phyloP scores from a whole-genome alignment of 2,888 invertebrate genomes.

The Cyclophora albipunctata region DNA sequence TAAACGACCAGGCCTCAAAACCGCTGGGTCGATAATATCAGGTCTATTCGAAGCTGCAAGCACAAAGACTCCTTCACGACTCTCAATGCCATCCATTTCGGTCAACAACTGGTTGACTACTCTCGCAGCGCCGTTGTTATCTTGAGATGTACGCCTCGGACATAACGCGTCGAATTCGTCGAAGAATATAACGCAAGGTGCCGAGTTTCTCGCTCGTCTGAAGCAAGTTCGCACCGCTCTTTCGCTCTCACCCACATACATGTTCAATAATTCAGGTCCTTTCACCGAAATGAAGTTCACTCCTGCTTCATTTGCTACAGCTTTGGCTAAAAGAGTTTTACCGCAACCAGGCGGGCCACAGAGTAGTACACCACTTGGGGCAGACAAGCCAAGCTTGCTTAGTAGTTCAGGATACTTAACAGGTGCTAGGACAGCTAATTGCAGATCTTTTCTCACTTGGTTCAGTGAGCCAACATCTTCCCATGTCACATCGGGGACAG shows the following conservation, averaged over 20 bases:
- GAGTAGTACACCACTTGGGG: constrained; percentile 92
- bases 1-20: constrained; percentile 89
- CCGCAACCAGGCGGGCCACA: constrained; percentile 98
- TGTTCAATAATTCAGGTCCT: constrained; percentile 97
- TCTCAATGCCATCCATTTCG: constrained; percentile 98
- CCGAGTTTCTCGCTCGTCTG: constrained; percentile 93
- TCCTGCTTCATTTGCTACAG: constrained; percentile 98
- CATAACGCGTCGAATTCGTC: constrained; percentile 98
- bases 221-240: constrained; percentile 97
- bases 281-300: constrained; percentile 99
- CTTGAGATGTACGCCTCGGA: constrained; percentile 88
- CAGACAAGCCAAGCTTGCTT: constrained; percentile 83
- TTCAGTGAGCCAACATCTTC: constrained; percentile 94
- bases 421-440: constrained; percentile 93
- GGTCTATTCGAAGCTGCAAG: constrained; percentile 98
- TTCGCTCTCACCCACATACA: constrained; percentile 99
- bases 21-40: constrained; percentile 97
- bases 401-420: constrained; percentile 90
- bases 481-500: constrained; percentile 98
- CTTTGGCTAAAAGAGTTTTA: constrained; percentile 97
- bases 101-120: constrained; percentile 98
- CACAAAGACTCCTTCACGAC: constrained; percentile 92
- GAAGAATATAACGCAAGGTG: constrained; percentile 99
- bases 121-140: constrained; percentile 82
- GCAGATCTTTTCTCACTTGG: constrained; percentile 91